Evolutionary conservation across 2,797 vertebrate genomes (phyloP), one percentile per base, ranked within the genome.

Genomic region (Vultur gryphus): DNA sequence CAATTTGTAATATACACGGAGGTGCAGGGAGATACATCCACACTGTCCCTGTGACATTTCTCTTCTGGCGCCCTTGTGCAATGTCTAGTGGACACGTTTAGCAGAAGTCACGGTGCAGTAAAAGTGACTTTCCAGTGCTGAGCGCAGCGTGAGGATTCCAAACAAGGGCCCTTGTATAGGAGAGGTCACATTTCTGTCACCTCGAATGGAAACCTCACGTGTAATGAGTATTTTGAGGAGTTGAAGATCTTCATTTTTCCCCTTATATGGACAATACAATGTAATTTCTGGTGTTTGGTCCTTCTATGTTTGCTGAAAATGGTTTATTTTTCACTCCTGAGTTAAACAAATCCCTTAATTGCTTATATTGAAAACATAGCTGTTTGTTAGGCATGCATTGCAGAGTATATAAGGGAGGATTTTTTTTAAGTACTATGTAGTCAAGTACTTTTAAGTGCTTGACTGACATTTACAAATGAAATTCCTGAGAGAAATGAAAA

Each of bases 41-140:
- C 31, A 49, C 43, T 7, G 16, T 89, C 72, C 7, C 55, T 87
- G 72, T 92, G 96, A 95, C 93, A 90, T 97, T 97, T 95, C 76
- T 83, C 23, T 95, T 81, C 76, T 96, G 94, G 87, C 87, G 61
- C 29, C 51, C 55, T 86, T 59, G 25, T 64, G 77, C 67, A 58
- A 19, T 41, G 69, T 76, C 65, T 81, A 87, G 49, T 59, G 61
- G 73, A 92, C 93, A 92, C 17, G 20, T 94, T 85, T 84, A 93
- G 59, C 51, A 94, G 55, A 76, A 93, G 93, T 93, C 95, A 93
- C 14, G 8, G 79, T 90, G 96, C 84, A 82, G 58, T 65, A 66
- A 72, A 92, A 96, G 52, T 89, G 87, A 75, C 90, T 84, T 87
- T 86, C 65, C 82, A 89, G n/a, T 82, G 16, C 82, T 35, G 62